phyloP scores from a whole-genome alignment of 2,113 vertebrate species.

The Parus major region DNA sequence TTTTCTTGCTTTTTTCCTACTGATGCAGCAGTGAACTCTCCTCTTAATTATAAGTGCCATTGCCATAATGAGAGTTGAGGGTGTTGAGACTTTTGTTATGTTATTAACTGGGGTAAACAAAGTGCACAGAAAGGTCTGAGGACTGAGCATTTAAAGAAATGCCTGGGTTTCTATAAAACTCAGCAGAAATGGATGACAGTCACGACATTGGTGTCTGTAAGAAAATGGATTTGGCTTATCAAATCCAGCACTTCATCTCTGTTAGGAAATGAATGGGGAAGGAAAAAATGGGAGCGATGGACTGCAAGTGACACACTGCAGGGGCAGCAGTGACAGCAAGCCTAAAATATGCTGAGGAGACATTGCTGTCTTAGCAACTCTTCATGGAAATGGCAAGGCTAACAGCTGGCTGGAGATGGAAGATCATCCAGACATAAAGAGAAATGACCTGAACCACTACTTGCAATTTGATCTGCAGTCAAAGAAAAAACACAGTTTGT shows the following conservation, averaged over 20 bases:
- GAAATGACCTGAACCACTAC: background rate
- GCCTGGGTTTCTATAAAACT: background rate
- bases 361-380: background rate
- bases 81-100: background rate
- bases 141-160: background rate
- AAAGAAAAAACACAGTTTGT: background rate
- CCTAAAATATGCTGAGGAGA: background rate
- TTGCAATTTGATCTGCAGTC: background rate
- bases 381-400: background rate
- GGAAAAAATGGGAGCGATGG: background rate
- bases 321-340: background rate
- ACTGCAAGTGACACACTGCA: slow-evolving; percentile 3
- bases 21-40: background rate
- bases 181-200: background rate
- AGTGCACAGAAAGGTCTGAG: background rate
- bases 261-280: background rate
- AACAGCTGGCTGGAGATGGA: background rate
- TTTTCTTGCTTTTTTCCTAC: background rate
- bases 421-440: background rate
- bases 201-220: background rate
- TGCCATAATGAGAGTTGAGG: background rate
- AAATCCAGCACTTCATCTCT: background rate
- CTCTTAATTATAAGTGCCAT: background rate
- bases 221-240: background rate
- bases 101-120: background rate